phyloP scores from a whole-genome alignment of 1,140 invertebrate species.

The Alviniconcha marisindica region DNA sequence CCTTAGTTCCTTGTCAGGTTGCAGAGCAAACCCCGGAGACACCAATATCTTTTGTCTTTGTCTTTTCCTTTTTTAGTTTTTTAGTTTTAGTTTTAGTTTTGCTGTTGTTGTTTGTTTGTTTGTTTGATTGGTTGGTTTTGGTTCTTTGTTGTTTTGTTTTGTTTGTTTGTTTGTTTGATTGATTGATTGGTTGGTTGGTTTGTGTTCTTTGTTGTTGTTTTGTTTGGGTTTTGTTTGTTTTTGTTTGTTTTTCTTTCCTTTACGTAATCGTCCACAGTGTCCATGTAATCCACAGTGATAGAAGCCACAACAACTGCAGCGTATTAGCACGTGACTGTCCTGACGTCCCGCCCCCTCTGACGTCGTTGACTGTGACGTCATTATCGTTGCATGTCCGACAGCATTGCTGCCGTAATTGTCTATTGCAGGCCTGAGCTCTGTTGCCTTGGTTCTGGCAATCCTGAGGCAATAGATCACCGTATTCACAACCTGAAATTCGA shows the following conservation, averaged over 20 bases:
- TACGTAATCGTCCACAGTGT: background rate
- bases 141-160: background rate
- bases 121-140: background rate
- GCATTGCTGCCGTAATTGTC: slow-evolving; percentile 18
- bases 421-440: background rate
- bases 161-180: background rate
- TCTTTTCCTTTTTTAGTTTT: background rate
- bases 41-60: background rate
- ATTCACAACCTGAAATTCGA: slow-evolving; percentile 31
- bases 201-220: too few species aligned
- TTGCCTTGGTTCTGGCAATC: background rate
- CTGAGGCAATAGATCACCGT: background rate
- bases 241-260: too few species aligned
- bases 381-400: background rate
- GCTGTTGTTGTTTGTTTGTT: background rate
- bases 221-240: too few species aligned
- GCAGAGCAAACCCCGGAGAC: too few species aligned
- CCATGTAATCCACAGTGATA: background rate
- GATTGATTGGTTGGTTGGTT: too few species aligned
- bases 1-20: too few species aligned
- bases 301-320: background rate
- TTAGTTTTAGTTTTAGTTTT: background rate
- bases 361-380: background rate
- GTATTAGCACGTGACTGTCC: background rate
- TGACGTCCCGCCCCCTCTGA: background rate